A percentile compares a stretch with the other conserved stretches of the same genome.
phyloP scores from a whole-genome alignment of 1,140 invertebrate species.

The Cylas formicarius region DNA sequence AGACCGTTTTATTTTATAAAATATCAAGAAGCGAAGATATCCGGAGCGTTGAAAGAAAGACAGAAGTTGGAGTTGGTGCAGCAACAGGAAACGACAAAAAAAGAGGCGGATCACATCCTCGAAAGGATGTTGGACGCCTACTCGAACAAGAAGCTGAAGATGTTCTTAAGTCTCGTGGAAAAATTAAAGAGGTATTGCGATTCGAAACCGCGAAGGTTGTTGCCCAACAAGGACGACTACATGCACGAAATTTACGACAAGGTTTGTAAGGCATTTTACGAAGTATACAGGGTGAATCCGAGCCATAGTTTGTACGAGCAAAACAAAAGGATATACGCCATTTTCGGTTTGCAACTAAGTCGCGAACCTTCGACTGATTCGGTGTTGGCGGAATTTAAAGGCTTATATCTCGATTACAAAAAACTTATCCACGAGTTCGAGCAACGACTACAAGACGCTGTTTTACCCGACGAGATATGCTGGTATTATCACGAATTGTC shows the following conservation, averaged over 20 bases:
- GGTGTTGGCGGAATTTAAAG: constrained; percentile 31
- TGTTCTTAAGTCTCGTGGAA: constrained; percentile 33
- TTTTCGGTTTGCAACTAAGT: constrained; percentile 32
- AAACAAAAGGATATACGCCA: constrained; percentile 30
- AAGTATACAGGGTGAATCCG: constrained; percentile 31
- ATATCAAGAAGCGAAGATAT: constrained; percentile 45
- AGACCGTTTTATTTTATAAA: constrained; percentile 50
- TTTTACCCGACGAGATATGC: constrained; percentile 31
- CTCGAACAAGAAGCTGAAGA: constrained; percentile 38
- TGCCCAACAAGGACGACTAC: constrained; percentile 32
- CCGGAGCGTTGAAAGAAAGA: constrained; percentile 43
- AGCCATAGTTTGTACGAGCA: constrained; percentile 24
- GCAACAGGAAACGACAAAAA: constrained; percentile 42
- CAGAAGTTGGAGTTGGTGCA: constrained; percentile 41
- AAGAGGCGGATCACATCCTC: constrained; percentile 43
- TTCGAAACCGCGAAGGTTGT: constrained; percentile 30
- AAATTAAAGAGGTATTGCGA: constrained; percentile 41
- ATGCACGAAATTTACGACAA: constrained; percentile 30
- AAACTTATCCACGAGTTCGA: constrained; percentile 32
- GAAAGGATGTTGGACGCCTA: constrained; percentile 43
- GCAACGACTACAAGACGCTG: constrained; percentile 29
- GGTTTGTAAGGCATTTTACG: constrained; percentile 30
- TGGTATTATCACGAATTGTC: constrained; percentile 50
- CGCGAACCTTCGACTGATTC: constrained; percentile 37
- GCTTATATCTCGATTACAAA: constrained; percentile 31